Conservation (phyloP, 2,888 invertebrate species). For the Copidosoma aretas region DNA sequence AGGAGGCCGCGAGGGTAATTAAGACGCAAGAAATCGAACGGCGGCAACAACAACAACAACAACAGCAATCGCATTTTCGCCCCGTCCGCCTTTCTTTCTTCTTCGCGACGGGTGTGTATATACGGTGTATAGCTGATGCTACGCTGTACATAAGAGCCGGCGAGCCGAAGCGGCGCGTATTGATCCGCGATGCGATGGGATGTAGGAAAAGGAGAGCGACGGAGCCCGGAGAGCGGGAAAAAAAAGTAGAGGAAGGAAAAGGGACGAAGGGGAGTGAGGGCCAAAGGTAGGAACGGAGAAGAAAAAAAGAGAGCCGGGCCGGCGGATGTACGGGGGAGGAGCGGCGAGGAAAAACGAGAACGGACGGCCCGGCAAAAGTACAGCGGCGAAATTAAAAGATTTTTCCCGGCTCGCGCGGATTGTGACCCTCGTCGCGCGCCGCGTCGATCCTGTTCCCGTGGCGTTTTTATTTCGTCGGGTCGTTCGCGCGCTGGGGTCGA, state of each 20-base stretch:
- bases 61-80: conserved; percentile 44
- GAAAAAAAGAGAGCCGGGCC: background rate
- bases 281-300: conserved; percentile 1
- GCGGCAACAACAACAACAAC: conserved; percentile 60
- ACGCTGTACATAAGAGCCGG: conserved; percentile 3
- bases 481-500: too few relatives aligned
- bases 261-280: conserved; percentile 8
- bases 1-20: conserved; percentile 55
- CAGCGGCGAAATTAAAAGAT: conserved; percentile 34
- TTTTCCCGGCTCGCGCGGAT: conserved; percentile 20
- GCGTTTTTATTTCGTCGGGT: background rate
- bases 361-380: conserved; percentile 28
- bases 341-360: conserved; percentile 27
- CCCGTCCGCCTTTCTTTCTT: background rate
- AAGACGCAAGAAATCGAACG: conserved; percentile 60
- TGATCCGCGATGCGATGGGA: conserved; percentile 36
- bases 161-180: conserved; percentile 25
- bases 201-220: conserved; percentile 42
- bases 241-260: too few relatives aligned
- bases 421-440: background rate
- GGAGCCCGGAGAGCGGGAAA: conserved; percentile 24
- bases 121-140: too few relatives aligned
- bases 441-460: background rate
- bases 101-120: background rate
- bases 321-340: conserved; percentile 22